Percentiles rank a stretch among this genome's conserved stretches.
phyloP scores from a whole-genome alignment of 2,888 invertebrate genomes.

The Drosophila picticornis region DNA sequence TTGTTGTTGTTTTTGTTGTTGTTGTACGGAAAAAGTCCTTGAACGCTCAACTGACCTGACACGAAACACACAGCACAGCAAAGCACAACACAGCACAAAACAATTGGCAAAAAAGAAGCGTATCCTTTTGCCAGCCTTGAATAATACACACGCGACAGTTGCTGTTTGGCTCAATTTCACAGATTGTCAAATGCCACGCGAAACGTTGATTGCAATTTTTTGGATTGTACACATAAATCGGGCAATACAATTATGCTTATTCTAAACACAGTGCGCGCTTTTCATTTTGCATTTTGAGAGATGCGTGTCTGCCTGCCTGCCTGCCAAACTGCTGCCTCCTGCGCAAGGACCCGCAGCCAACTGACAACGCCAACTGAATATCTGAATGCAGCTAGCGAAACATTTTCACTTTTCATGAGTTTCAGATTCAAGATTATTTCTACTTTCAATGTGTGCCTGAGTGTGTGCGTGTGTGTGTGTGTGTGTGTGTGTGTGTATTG shows the following conservation, averaged over 20 bases:
- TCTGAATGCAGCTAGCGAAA: slow-evolving; percentile 72
- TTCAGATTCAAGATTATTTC: slow-evolving; percentile 74
- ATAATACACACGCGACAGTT: slow-evolving; percentile 61
- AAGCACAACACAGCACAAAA: slow-evolving; percentile 18
- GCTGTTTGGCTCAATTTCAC: slow-evolving; percentile 28
- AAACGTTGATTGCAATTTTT: slow-evolving; percentile 22
- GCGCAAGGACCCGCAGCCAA: slow-evolving; percentile 79
- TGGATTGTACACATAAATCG: slow-evolving; percentile 22
- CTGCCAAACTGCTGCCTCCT: slow-evolving; percentile 61
- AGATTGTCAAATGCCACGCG: slow-evolving; percentile 19
- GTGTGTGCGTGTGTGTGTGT: slow-evolving; percentile 43
- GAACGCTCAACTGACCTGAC: slow-evolving; percentile 82
- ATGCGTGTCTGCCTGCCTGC: slow-evolving; percentile 12
- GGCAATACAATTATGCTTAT: slow-evolving; percentile 9
- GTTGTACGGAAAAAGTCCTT: slow-evolving; percentile 69
- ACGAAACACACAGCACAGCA: slow-evolving; percentile 66
- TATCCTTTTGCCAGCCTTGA: slow-evolving; percentile 55
- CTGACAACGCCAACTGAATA: slow-evolving; percentile 74
- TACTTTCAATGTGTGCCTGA: slow-evolving; percentile 29
- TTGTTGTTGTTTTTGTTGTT: slow-evolving; percentile 28
- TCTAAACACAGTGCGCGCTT: slow-evolving; percentile 47
- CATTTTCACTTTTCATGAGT: slow-evolving; percentile 77
- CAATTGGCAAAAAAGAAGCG: slow-evolving; percentile 41
- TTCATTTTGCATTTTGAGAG: slow-evolving; percentile 32
- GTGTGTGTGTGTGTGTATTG: slow-evolving; percentile 45